Conservation (phyloP, 2,888 invertebrate species). For the Andricus quercusramuli region DNA sequence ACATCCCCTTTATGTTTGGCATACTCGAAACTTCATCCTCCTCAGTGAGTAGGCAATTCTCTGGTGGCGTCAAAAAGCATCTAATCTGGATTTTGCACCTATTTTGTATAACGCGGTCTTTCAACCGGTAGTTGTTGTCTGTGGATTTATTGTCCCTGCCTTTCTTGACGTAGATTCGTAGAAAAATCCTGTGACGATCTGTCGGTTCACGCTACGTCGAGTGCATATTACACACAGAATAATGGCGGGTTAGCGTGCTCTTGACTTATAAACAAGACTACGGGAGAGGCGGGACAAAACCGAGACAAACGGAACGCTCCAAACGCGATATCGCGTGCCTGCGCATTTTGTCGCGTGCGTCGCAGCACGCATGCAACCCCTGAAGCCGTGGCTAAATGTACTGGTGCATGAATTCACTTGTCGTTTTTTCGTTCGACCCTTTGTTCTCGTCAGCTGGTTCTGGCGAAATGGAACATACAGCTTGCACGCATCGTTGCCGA, state of each 20-base stretch:
- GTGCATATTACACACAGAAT: conserved; percentile 21
- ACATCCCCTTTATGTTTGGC: background rate
- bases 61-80: background rate
- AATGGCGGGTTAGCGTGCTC: conserved; percentile 30
- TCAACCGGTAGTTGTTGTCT: background rate
- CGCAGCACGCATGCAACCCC: conserved; percentile 12
- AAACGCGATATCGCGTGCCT: conserved; percentile 35
- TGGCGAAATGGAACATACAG: conserved; percentile 25
- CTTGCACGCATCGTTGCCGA: background rate
- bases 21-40: background rate
- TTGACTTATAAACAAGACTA: conserved; percentile 35
- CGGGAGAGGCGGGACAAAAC: conserved; percentile 7
- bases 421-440: conserved; percentile 32
- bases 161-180: background rate
- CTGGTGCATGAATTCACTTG: conserved; percentile 21
- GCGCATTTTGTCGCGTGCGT: conserved; percentile 37
- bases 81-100: background rate
- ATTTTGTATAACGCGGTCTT: background rate
- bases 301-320: background rate
- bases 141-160: conserved; percentile 7
- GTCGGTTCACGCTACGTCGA: background rate
- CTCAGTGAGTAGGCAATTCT: background rate
- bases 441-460: conserved; percentile 31
- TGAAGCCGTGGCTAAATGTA: background rate
- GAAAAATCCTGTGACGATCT: conserved; percentile 17